These are phyloP conservation scores for Dysidea cf. avara DNA, from an alignment of 37 sponge, comb jelly and placozoan genomes.

Conservation along the genomic window DNA sequence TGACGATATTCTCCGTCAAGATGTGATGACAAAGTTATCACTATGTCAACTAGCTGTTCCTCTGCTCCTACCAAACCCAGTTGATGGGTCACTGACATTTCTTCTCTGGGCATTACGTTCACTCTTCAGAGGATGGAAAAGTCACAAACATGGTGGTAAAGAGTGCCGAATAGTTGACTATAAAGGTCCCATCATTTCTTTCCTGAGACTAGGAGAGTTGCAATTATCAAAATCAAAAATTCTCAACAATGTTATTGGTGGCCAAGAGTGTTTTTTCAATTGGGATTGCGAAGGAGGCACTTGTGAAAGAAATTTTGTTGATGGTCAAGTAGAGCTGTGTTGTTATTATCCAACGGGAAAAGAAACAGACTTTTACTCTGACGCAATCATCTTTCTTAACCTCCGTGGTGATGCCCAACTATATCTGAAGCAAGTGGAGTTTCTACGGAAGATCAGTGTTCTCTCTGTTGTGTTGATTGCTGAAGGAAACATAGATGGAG, in stretches of 20 bases:
- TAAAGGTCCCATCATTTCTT: constrained; percentile 25
- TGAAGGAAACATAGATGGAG: not conserved
- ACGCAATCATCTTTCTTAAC: constrained; percentile 28
- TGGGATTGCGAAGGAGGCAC: constrained; percentile 18
- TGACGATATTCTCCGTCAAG: constrained; percentile 31
- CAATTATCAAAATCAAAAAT: constrained; percentile 29
- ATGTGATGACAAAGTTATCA: constrained; percentile 12
- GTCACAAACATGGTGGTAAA: no score
- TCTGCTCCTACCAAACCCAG: constrained; percentile 25
- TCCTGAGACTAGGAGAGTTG: constrained; percentile 15
- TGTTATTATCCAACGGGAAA: constrained; percentile 28
- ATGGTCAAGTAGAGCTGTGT: constrained; percentile 28
- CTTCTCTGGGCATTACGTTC: constrained; percentile 26
- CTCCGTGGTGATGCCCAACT: constrained; percentile 28
- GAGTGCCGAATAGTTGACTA: constrained; percentile 12
- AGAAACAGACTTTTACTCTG: not conserved
- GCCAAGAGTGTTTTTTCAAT: constrained; percentile 27
- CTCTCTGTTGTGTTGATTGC: constrained; percentile 6
- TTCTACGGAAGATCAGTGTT: constrained; percentile 7
- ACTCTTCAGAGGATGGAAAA: constrained; percentile 33
- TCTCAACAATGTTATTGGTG: constrained; percentile 16
- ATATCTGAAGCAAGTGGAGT: constrained; percentile 13
- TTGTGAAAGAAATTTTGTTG: not conserved
- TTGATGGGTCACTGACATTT: constrained; percentile 1
- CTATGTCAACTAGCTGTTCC: constrained; percentile 35